Percentiles rank a stretch among this genome's conserved stretches.
Evolutionary conservation across 2,888 invertebrate genomes (phyloP).

Genomic region (Eremobia ochroleuca): DNA sequence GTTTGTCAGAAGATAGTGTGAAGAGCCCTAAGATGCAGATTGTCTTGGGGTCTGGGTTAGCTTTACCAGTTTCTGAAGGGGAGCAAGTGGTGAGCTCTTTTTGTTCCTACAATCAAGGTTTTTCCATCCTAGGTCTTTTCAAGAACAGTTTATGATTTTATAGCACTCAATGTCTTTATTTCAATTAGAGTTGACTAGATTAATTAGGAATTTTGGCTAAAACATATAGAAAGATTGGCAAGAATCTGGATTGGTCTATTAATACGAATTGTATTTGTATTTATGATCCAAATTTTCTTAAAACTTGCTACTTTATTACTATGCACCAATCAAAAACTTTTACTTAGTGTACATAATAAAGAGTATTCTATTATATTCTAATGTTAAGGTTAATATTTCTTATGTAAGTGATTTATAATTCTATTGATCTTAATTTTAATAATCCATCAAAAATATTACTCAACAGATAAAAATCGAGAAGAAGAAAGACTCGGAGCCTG

Average conservation of each 20-base stretch:
- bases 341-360: too few relatives aligned
- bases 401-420: too few relatives aligned
- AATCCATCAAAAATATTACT: background rate
- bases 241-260: background rate
- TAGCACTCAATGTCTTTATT: background rate
- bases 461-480: constrained; percentile 88
- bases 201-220: background rate
- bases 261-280: background rate
- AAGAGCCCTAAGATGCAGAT: constrained; percentile 88
- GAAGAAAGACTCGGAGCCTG: constrained; percentile 86
- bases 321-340: too few relatives aligned
- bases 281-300: background rate
- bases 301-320: too few relatives aligned
- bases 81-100: constrained; percentile 90
- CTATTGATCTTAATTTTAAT: background rate
- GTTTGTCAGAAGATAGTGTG: constrained; percentile 81
- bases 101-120: background rate
- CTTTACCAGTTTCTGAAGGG: constrained; percentile 91
- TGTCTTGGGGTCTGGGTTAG: constrained; percentile 89
- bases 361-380: too few relatives aligned
- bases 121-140: background rate
- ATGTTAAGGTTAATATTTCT: too few relatives aligned
- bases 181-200: background rate
- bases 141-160: background rate
- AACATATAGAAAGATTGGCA: background rate